phyloP scores from a whole-genome alignment of 2,888 invertebrate species.

The Uropetala carovei region DNA sequence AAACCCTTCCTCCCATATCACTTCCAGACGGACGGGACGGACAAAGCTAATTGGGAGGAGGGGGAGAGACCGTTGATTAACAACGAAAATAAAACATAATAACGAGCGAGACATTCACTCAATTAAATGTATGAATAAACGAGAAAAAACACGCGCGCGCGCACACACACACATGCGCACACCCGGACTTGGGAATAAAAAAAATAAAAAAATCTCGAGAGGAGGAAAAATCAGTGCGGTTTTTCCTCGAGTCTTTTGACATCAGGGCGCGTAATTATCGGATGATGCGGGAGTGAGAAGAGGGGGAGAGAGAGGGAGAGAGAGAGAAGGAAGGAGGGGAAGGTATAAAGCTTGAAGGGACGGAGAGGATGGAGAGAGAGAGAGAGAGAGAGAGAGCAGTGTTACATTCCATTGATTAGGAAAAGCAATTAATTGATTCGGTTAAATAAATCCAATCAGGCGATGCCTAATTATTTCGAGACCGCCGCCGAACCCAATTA shows the following conservation, averaged over 20 bases:
- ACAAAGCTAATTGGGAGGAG: background rate
- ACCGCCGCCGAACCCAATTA: background rate
- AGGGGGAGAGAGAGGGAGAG: too few species aligned
- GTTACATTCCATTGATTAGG: slow-evolving; percentile 37
- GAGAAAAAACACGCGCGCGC: background rate
- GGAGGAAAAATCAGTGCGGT: background rate
- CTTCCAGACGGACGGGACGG: background rate
- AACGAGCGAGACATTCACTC: slow-evolving; percentile 14
- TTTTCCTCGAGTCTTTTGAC: background rate
- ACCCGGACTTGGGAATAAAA: too few species aligned
- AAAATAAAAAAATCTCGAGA: background rate
- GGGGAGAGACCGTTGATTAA: background rate
- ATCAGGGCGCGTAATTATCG: background rate
- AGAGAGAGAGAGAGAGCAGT: background rate
- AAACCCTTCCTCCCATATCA: too few species aligned
- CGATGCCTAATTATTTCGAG: slow-evolving; percentile 50
- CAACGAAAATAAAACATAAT: slow-evolving; percentile 11
- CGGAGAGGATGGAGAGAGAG: too few species aligned
- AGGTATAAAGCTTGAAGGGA: too few species aligned
- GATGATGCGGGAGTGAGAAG: background rate
- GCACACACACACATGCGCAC: too few species aligned
- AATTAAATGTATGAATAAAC: slow-evolving; percentile 14
- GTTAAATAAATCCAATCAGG: slow-evolving; percentile 46
- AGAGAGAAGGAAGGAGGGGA: too few species aligned
- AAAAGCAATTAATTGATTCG: slow-evolving; percentile 47